Base-by-base conservation (phyloP, 2,888 invertebrate species). In the Athalia rosae region DNA sequence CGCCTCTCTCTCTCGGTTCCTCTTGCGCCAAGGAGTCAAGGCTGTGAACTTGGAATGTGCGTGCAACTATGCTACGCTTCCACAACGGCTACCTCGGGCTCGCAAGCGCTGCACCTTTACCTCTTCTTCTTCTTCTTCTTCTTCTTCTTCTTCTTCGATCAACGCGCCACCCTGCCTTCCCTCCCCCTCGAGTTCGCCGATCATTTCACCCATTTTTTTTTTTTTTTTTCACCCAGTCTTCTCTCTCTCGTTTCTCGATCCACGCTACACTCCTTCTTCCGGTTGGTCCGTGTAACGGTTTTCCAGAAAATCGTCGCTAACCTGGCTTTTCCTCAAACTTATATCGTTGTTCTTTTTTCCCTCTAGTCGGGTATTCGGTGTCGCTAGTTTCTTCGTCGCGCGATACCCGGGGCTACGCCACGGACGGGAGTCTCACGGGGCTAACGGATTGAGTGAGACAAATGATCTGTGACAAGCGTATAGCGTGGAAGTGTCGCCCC, bases 41-140 rank as follows among this genome's bases (percentile, higher is more conserved):
- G 87, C 86, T 88, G 85, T 85, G 86, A 87, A 87, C 87, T 85
- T 85, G 84, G 87, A 87, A 87, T 87, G 88, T 88, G 88, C 88
- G 88, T 88, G 88, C 88, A 88, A 85, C 88, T 88, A 88, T 88
- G 87, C 87, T 87, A 88, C 86, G 74, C 74, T 74, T 74, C 61
- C 61, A 59, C 13, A 56, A 71, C 71, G 45, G 71, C 71, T 71
- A 58, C 45, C 71, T 71, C 71, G 43, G 41, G 53, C 53, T 69
- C 53, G 28, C 69, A 56, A 56, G 45, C 43, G 71, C n/a, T n/a
- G n/a, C 58, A 11, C 56, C 58, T 71, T 45, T 53, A 71, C 71
- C 71, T 58, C 71, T 58, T 71, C 11, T 71, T 71, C 58, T n/a
- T 58, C 71, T 58, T 71, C 71, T 71, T 58, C 71, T 58, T 71